Evolutionary conservation across 2,888 invertebrate genomes (phyloP).

Genomic region (Rhagonycha lutea): DNA sequence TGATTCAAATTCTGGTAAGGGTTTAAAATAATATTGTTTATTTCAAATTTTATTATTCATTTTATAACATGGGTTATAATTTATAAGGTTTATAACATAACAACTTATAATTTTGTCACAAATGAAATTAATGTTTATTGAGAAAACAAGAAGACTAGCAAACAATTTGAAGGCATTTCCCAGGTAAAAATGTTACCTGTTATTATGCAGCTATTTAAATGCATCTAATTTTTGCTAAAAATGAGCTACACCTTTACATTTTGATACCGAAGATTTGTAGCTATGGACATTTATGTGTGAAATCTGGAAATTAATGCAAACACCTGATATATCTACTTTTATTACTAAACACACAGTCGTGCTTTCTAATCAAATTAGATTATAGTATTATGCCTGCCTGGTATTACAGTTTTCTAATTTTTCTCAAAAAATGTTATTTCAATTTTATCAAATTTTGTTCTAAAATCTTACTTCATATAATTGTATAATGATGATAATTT

Average conservation of each 20-base stretch:
- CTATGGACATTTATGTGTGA: too few species aligned
- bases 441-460: not conserved
- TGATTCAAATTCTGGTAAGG: constrained; percentile 57
- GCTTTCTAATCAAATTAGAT: not conserved
- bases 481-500: not conserved
- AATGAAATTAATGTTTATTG: not conserved
- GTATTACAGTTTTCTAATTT: not conserved
- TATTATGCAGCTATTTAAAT: too few species aligned
- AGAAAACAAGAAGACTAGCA: too few species aligned
- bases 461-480: not conserved
- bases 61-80: not conserved
- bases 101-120: not conserved
- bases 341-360: not conserved
- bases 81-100: too few species aligned
- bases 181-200: too few species aligned
- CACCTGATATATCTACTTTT: too few species aligned
- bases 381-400: not conserved
- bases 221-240: too few species aligned
- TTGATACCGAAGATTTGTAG: too few species aligned
- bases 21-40: not conserved
- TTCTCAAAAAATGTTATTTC: not conserved
- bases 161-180: too few species aligned
- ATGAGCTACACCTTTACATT: too few species aligned
- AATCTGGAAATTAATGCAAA: too few species aligned
- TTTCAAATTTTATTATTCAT: not conserved